Percentiles rank a stretch among this genome's conserved stretches.
Conservation (phyloP, 2,797 vertebrate species). For the Acipenser transmontanus region DNA sequence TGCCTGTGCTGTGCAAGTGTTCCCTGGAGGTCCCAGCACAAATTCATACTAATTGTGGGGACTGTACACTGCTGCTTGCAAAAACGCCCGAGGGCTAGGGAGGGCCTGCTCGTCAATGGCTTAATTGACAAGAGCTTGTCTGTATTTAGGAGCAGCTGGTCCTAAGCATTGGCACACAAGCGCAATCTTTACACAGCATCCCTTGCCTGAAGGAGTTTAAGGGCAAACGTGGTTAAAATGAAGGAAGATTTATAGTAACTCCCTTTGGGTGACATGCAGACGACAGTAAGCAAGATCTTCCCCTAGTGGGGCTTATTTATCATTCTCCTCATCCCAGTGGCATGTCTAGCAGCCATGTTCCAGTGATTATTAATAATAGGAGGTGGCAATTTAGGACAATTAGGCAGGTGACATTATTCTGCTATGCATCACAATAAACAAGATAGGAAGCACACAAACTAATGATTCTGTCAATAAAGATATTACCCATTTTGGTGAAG, state of each 20-base stretch:
- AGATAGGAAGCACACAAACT: conserved; percentile 37
- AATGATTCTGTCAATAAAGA: conserved; percentile 22
- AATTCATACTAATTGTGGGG: conserved; percentile 97
- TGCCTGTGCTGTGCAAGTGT: conserved; percentile 69
- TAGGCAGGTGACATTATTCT: conserved; percentile 81
- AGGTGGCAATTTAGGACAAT: conserved; percentile 71
- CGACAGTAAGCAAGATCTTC: conserved; percentile 84
- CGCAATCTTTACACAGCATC: conserved; percentile 90
- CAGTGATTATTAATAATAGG: conserved; percentile 76
- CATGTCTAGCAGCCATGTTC: conserved; percentile 55
- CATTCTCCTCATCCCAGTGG: conserved; percentile 52
- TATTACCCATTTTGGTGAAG: conserved; percentile 7
- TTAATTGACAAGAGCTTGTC: conserved; percentile 99
- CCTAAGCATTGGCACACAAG: conserved; percentile 89
- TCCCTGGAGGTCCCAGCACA: conserved; percentile 88
- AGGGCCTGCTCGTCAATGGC: conserved; percentile 92
- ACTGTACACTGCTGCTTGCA: conserved; percentile 85
- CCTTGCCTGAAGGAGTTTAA: conserved; percentile 81
- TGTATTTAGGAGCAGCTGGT: conserved; percentile 99
- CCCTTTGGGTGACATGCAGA: conserved; percentile 81
- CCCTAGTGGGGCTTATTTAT: conserved; percentile 66
- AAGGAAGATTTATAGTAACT: conserved; percentile 94
- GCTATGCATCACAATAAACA: conserved; percentile 52
- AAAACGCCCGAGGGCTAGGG: conserved; percentile 75
- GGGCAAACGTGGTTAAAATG: conserved; percentile 90